Evolutionary conservation across 1,140 invertebrate species (phyloP), one percentile per base, ranked within the genome.

Genomic region (Triops cancriformis): DNA sequence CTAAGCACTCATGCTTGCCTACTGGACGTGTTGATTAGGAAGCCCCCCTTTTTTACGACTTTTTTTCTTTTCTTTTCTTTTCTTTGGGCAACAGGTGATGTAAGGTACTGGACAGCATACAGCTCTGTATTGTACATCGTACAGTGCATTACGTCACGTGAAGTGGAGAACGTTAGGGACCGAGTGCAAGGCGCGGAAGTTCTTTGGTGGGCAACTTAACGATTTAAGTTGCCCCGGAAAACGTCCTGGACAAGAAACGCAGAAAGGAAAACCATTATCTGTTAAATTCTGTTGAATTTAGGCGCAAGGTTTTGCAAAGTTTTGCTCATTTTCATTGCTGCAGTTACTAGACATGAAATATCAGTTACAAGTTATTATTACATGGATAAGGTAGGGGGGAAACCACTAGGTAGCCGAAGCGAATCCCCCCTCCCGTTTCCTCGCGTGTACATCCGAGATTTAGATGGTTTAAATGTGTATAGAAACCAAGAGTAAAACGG

Each of bases 271-370:
- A 6, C 18, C 6, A 18, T 18, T 64, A 18, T 2, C 18, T 64
- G 14, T 23, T 64, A n/a, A 64, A 18, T 64, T 64, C 51, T 64
- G 51, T 64, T 64, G 11, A 64, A 64, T 23, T 64, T 64, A 64
- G 51, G 18, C 23, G 51, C n/a, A n/a, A n/a, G n/a, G n/a, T n/a
- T n/a, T n/a, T n/a, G n/a, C n/a, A 64, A 64, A 18, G 9, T 64
- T 64, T 64, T 64, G 51, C 51, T 64, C 51, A 64, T 64, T 64
- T 64, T 64, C 51, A 64, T 64, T 9, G 51, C 51, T 64, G 51
- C 51, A 23, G 51, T 64, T 64, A 37, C 31, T 37, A 37, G 51
- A 14, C 51, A 64, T 64, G 51, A 64, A 64, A 18, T 14, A 64
- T 64, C 23, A 64, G 14, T 64, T 64, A n/a, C n/a, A 18, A 10